Evolutionary conservation across 2,888 invertebrate species (phyloP).

Genomic region (Caenorhabditis panamensis): DNA sequence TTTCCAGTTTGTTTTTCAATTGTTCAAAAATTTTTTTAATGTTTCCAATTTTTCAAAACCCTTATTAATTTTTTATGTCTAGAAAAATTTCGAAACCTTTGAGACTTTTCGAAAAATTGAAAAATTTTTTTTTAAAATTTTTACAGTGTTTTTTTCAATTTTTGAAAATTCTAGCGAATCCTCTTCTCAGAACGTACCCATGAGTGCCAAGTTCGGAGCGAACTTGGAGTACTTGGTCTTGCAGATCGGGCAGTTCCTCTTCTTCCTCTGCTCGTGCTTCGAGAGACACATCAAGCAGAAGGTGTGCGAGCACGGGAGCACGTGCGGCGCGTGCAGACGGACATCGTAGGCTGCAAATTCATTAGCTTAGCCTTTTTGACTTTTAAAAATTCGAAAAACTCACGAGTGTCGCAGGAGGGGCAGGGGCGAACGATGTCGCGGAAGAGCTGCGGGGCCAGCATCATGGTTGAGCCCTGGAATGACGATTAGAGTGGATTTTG

Average conservation of each 20-base stretch:
- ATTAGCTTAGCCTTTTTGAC: too few relatives aligned
- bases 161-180: too few relatives aligned
- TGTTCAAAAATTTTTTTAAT: too few relatives aligned
- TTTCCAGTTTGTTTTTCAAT: too few relatives aligned
- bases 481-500: background rate
- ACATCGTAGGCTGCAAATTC: conserved; percentile 47
- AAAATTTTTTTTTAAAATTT: too few relatives aligned
- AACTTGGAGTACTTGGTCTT: conserved; percentile 52
- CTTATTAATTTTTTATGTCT: too few relatives aligned
- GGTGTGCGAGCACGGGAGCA: conserved; percentile 55
- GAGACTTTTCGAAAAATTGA: too few relatives aligned
- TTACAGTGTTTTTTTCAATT: too few relatives aligned
- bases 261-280: conserved; percentile 53
- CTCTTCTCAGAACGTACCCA: conserved; percentile 6
- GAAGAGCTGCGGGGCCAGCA: conserved; percentile 49
- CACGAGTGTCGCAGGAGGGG: conserved; percentile 41
- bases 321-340: conserved; percentile 53
- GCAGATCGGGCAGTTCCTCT: conserved; percentile 45
- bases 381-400: background rate
- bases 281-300: conserved; percentile 58
- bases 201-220: conserved; percentile 51
- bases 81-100: too few relatives aligned
- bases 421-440: conserved; percentile 51
- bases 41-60: too few relatives aligned
- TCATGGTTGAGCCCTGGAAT: conserved; percentile 24